phyloP scores from a whole-genome alignment of 2,113 vertebrate genomes.

The Taxidea taxus region DNA sequence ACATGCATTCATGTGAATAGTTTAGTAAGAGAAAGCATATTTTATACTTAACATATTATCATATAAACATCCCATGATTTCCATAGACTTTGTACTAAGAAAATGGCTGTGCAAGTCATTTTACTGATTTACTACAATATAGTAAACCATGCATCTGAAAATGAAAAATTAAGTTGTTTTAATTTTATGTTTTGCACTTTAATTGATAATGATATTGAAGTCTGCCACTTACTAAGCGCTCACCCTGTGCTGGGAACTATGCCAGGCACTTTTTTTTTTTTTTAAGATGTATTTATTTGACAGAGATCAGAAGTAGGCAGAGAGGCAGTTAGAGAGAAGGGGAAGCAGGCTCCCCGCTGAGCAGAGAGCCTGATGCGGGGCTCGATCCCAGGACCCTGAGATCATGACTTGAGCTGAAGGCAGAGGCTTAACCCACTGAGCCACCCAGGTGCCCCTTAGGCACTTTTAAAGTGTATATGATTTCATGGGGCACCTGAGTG shows the following conservation, averaged over 20 bases:
- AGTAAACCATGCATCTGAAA: not conserved
- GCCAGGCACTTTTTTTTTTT: not conserved
- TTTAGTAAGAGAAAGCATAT: slow-evolving; percentile 1
- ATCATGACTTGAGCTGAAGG: too few species aligned
- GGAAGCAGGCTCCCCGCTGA: too few species aligned
- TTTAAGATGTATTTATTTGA: too few species aligned
- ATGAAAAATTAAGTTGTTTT: not conserved
- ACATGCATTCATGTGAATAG: not conserved
- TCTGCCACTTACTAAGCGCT: not conserved
- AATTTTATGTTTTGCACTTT: not conserved
- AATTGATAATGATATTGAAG: not conserved
- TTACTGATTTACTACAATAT: not conserved
- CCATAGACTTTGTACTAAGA: not conserved
- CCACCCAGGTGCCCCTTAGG: too few species aligned
- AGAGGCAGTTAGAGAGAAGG: too few species aligned
- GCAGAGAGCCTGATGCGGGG: too few species aligned
- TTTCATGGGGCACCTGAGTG: not conserved
- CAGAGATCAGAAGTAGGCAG: too few species aligned
- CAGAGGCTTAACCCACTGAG: too few species aligned
- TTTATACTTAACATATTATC: not conserved
- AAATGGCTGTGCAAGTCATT: not conserved
- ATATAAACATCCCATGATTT: not conserved
- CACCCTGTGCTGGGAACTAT: not conserved
- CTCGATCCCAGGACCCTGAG: too few species aligned
- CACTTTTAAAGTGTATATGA: not conserved